These are phyloP conservation scores for Nothura maculosa DNA, from an alignment of 2,797 vertebrate species.

Conservation along the genomic window DNA sequence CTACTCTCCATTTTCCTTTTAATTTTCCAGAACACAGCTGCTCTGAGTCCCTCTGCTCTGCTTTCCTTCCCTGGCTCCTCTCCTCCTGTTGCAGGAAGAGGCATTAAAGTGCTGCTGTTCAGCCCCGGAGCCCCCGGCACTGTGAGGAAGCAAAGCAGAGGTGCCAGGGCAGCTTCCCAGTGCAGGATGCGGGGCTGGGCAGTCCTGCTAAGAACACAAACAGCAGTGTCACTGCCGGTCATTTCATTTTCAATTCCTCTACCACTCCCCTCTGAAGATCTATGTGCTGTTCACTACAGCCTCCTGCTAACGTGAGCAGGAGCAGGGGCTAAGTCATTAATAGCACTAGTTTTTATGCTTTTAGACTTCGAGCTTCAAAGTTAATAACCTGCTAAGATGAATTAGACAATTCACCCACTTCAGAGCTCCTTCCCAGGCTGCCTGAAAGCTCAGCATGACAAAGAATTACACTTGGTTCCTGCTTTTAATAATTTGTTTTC, in stretches of 20 bases:
- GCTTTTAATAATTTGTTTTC: not conserved
- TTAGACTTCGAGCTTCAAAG: not conserved
- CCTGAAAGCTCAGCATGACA: not conserved
- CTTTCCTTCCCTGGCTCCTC: not conserved
- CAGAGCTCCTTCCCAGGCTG: not conserved
- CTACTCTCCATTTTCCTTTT: not conserved
- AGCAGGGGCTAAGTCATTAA: not conserved
- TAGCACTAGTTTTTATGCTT: not conserved
- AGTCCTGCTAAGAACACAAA: not conserved
- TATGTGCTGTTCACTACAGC: not conserved
- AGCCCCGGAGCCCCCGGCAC: rapidly evolving
- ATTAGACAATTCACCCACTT: not conserved
- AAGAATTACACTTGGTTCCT: not conserved
- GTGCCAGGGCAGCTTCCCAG: not conserved
- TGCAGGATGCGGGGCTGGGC: not conserved
- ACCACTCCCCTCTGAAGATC: not conserved
- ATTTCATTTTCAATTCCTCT: not conserved
- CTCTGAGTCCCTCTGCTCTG: not conserved
- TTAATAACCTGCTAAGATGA: not conserved
- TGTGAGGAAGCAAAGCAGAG: not conserved
- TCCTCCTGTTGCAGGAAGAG: not conserved
- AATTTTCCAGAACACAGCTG: not conserved
- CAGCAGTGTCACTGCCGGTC: not conserved
- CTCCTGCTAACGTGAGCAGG: not conserved
- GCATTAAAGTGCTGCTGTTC: rapidly evolving